Evolutionary conservation across 2,113 vertebrate species (phyloP).

Genomic region (Carassius auratus): DNA sequence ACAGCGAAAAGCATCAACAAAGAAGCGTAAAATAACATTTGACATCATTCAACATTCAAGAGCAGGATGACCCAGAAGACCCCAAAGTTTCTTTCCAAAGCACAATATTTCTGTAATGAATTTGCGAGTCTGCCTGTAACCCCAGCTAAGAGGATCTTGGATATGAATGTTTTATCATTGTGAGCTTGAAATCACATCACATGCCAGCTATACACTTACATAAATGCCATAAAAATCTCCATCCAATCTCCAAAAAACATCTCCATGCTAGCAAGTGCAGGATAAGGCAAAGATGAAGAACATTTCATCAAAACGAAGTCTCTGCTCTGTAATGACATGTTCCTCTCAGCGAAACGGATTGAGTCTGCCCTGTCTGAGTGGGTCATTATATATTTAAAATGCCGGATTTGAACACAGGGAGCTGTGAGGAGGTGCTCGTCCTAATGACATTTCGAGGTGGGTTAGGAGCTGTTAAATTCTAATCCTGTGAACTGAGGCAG

Average conservation of each 20-base stretch:
- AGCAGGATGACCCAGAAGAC: neutral
- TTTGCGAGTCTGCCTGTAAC: conserved; percentile 39
- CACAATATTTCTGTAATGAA: conserved; percentile 54
- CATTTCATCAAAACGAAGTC: conserved; percentile 30
- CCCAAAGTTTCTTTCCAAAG: conserved; percentile 42
- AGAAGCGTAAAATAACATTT: conserved; percentile 43
- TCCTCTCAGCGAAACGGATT: conserved; percentile 27
- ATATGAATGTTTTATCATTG: conserved; percentile 57
- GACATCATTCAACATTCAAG: conserved; percentile 55
- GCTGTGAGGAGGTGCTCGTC: neutral
- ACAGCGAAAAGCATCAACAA: neutral
- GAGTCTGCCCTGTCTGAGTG: conserved; percentile 16
- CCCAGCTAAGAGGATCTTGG: conserved; percentile 26
- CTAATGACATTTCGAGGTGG: neutral
- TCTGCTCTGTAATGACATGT: conserved; percentile 34
- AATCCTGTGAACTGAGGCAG: conserved; percentile 43
- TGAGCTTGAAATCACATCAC: conserved; percentile 52
- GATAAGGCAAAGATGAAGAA: conserved; percentile 23
- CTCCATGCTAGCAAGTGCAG: conserved; percentile 27
- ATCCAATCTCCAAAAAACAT: no score
- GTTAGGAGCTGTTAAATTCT: conserved; percentile 36
- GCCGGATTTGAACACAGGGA: conserved; percentile 26
- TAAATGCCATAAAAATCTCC: conserved; percentile 58
- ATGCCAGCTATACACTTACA: conserved; percentile 58
- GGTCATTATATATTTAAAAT: conserved; percentile 55